Evolutionary conservation across 92 coral and sea anemone genomes (phyloP), one percentile per base, ranked within the genome.

Genomic region (Siderastrea radians): DNA sequence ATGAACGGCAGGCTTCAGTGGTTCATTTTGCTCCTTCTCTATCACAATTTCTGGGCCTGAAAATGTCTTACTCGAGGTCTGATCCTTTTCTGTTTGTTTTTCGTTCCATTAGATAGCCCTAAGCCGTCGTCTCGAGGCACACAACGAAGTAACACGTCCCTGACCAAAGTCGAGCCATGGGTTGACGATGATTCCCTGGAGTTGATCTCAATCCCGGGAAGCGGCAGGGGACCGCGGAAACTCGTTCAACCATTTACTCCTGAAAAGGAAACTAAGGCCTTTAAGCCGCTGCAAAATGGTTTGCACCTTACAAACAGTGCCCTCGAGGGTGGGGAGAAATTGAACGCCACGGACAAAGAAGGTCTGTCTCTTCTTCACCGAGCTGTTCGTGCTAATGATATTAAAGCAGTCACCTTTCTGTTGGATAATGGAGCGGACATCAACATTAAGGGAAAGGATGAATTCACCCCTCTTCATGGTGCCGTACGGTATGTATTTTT

Each of bases 401-500:
- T 75, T 1, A 52, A 19, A 13, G 49, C 74, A 61, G 85, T 93
- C n/a, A 48, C 45, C 61, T 12, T 50, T 63, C 58, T 95, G 61
- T 73, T 95, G 76, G 83, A 84, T 51, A 55, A 87, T 5, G 93
- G 94, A 7, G 93, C 93, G 1, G 85, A 95, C 63, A 77, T 95
- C 46, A 87, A 93, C 51, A 12, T 63, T 0, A 67, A 71, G 53
- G 90, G 73, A 12, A 53, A 50, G 3, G 68, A 16, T 26, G 96
- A 96, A 47, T 66, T 73, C 51, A 93, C 98, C 1, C 87, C 98
- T 49, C 87, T 95, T 8, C 91, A 93, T 63, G 52, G 87, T 44
- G 86, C 96, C 2, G 87, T 89, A 4, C 85, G 91, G 95, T 92
- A 89, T 67, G 74, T 51, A 49, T 0, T 2, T 70, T 70, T 26